Evolutionary conservation across 2,888 invertebrate species (phyloP), one percentile per base, ranked within the genome.

Genomic region (Phania funesta): DNA sequence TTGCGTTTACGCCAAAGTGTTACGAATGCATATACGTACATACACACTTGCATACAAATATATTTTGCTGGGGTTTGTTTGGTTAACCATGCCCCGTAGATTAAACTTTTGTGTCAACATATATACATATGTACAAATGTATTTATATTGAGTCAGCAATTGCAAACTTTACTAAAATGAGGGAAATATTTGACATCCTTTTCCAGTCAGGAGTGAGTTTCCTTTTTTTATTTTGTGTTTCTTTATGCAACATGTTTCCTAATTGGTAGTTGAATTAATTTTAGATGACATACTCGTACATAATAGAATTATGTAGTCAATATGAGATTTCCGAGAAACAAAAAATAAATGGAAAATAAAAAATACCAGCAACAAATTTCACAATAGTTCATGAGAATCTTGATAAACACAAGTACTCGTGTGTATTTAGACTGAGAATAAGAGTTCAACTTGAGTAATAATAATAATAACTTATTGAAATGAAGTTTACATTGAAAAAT

Each of bases 121-220:
- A 32, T 26, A n/a, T n/a, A n/a, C n/a, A n/a, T n/a, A n/a, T n/a
- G n/a, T n/a, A n/a, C n/a, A n/a, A n/a, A n/a, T n/a, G n/a, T n/a
- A n/a, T n/a, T n/a, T n/a, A n/a, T n/a, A n/a, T n/a, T n/a, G n/a
- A n/a, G n/a, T n/a, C n/a, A n/a, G n/a, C n/a, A n/a, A 18, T 18
- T 62, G 18, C 6, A 46, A 13, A 3, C 24, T 62, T 62, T 3
- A 11, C 3, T 11, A 32, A 11, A 32, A 32, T 56, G n/a, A 32
- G 44, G 44, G 32, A 29, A 44, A 54, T 29, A 20, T 56, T 22
- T 56, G 56, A 44, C 68, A 68, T 20, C 29, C 13, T 44, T 56
- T 54, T 64, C 13, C 2, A n/a, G 16, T 32, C 18, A 65, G 32
- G 13, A 32, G 48, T 35, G 9, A 22, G n/a, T n/a, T n/a, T n/a